Conservation (phyloP, 2,113 vertebrate species). For the Elaphurus davidianus region DNA sequence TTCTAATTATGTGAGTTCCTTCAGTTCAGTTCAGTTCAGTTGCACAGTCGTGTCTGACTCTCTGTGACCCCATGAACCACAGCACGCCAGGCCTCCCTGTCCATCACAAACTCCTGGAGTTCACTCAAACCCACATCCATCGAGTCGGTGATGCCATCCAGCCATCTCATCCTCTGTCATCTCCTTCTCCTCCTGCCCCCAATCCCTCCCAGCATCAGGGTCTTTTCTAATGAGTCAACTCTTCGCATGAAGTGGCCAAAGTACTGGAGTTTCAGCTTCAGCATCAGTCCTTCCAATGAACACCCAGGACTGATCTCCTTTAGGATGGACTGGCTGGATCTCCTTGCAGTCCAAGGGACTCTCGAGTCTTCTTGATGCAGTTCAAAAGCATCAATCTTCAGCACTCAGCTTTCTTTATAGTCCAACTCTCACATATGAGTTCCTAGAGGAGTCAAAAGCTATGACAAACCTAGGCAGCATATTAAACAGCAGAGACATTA, state of each 20-base stretch:
- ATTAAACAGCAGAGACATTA: not conserved
- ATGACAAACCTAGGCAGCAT: not conserved
- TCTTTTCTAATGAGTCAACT: not conserved
- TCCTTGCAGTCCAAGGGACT: not conserved
- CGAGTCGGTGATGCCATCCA: not conserved
- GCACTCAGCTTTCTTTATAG: not conserved
- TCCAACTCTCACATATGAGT: not conserved
- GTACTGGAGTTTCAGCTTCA: not conserved
- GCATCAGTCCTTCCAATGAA: not conserved
- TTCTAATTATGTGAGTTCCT: not conserved
- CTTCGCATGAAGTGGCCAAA: not conserved
- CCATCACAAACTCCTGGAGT: not conserved
- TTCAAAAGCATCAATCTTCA: not conserved
- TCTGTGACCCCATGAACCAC: not conserved
- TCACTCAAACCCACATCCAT: not conserved
- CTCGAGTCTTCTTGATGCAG: not conserved
- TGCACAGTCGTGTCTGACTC: accelerated
- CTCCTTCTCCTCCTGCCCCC: not conserved
- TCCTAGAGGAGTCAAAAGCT: not conserved
- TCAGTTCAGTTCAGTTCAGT: not conserved
- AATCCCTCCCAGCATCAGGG: not conserved
- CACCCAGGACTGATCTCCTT: not conserved
- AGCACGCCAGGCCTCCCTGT: not conserved
- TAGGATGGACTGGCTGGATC: not conserved
- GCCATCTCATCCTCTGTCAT: not conserved